phyloP scores from a whole-genome alignment of 2,113 vertebrate genomes.

The Rutilus rutilus region DNA sequence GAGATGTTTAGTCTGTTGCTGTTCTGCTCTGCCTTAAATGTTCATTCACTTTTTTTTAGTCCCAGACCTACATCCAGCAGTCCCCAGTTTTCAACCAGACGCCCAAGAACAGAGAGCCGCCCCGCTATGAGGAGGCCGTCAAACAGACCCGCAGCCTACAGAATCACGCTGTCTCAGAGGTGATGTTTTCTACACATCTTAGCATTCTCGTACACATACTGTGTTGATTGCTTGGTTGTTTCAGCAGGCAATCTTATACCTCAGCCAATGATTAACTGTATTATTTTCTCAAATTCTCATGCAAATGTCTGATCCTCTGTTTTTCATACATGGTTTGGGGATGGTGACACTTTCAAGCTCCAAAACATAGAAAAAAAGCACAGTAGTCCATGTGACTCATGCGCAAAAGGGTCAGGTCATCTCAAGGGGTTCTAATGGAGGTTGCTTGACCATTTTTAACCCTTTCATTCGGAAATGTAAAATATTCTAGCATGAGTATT shows the following conservation, averaged over 20 bases:
- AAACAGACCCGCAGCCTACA: constrained; percentile 89
- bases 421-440: not conserved
- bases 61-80: constrained; percentile 79
- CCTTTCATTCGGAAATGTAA: not conserved
- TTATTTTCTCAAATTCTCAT: not conserved
- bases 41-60: constrained; percentile 78
- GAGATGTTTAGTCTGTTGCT: not conserved
- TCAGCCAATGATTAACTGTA: not conserved
- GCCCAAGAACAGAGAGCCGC: constrained; percentile 88
- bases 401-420: not conserved
- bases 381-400: not conserved
- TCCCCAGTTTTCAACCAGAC: constrained; percentile 76
- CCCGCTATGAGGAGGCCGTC: constrained; percentile 94
- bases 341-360: not conserved
- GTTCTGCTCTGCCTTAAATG: not conserved
- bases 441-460: not conserved
- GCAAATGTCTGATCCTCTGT: not conserved
- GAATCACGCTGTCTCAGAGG: constrained; percentile 79
- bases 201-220: not conserved
- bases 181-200: constrained; percentile 55
- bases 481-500: not conserved
- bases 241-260: not conserved
- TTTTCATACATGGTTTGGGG: not conserved
- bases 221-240: not conserved
- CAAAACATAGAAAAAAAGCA: not conserved